These are phyloP conservation scores for Dreissena rostriformis DNA, from an alignment of 1,140 invertebrate species.

Conservation along the genomic window DNA sequence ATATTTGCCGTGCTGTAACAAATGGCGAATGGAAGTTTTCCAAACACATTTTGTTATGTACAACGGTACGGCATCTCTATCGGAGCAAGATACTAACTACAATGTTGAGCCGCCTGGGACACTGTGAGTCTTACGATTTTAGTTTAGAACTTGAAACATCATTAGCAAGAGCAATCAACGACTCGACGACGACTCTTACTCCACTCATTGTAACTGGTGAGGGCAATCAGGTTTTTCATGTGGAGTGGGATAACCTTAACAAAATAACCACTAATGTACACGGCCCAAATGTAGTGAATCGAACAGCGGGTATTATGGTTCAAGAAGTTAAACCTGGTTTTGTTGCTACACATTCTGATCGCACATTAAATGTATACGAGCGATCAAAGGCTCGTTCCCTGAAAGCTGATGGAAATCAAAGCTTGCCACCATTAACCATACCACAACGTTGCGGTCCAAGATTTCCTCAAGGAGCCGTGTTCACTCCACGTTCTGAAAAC, in stretches of 20 bases:
- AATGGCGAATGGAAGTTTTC: conserved; percentile 58
- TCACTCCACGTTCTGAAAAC: background rate
- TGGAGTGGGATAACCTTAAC: conserved; percentile 68
- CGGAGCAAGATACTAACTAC: conserved; percentile 54
- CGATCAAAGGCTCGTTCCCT: background rate
- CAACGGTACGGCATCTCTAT: conserved; percentile 51
- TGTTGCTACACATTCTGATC: background rate
- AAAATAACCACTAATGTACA: conserved; percentile 57
- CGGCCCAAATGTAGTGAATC: conserved; percentile 57
- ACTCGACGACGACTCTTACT: conserved; percentile 38
- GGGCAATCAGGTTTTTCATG: conserved; percentile 46
- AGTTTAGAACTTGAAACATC: conserved; percentile 61
- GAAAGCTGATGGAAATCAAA: background rate
- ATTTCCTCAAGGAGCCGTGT: background rate
- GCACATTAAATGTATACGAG: background rate
- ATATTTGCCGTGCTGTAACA: conserved; percentile 49
- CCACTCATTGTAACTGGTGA: background rate
- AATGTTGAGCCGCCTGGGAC: conserved; percentile 55
- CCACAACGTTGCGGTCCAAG: too few species aligned
- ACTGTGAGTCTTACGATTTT: conserved; percentile 59
- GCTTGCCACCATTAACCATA: background rate
- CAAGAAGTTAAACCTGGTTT: conserved; percentile 29
- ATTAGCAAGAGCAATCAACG: conserved; percentile 51
- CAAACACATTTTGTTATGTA: conserved; percentile 55
- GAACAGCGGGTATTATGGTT: conserved; percentile 63